phyloP scores from a whole-genome alignment of 2,797 vertebrate species.

The Acrossocheilus fasciatus region DNA sequence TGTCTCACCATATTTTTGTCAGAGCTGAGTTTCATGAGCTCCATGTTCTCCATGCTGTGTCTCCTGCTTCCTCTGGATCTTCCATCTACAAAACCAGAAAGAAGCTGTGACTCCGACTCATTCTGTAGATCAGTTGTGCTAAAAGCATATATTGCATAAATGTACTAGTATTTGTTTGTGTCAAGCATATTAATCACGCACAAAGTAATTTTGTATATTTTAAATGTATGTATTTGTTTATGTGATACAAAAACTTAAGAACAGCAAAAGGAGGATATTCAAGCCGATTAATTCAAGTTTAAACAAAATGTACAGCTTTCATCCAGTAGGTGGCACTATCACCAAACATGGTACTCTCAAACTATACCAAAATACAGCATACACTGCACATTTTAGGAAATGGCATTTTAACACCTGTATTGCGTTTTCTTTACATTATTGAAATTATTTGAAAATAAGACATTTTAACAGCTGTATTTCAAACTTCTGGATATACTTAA shows the following conservation, averaged over 20 bases:
- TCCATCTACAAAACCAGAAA: constrained; percentile 73
- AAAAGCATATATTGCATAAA: too few species aligned
- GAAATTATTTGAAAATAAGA: neutral
- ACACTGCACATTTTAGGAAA: too few species aligned
- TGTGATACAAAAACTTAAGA: neutral
- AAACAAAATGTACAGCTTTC: neutral
- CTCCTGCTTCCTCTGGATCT: constrained; percentile 77
- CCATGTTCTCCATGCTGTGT: constrained; percentile 88
- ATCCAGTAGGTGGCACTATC: neutral
- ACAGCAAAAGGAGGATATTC: neutral
- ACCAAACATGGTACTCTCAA: neutral
- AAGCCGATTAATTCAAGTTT: neutral
- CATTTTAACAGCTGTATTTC: neutral
- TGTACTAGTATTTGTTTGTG: neutral
- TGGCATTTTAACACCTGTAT: neutral
- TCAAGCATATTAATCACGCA: neutral
- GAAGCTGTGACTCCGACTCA: neutral
- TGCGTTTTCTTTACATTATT: too few species aligned
- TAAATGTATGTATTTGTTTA: neutral
- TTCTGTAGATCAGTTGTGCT: neutral
- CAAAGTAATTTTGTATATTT: neutral
- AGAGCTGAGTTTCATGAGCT: constrained; percentile 80
- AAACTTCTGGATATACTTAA: neutral
- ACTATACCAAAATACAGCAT: neutral
- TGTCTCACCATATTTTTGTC: constrained; percentile 79